A percentile compares a stretch with the other conserved stretches of the same genome.
These are phyloP conservation scores for Troides helena DNA, from an alignment of 2,888 invertebrate species.

Conservation along the genomic window DNA sequence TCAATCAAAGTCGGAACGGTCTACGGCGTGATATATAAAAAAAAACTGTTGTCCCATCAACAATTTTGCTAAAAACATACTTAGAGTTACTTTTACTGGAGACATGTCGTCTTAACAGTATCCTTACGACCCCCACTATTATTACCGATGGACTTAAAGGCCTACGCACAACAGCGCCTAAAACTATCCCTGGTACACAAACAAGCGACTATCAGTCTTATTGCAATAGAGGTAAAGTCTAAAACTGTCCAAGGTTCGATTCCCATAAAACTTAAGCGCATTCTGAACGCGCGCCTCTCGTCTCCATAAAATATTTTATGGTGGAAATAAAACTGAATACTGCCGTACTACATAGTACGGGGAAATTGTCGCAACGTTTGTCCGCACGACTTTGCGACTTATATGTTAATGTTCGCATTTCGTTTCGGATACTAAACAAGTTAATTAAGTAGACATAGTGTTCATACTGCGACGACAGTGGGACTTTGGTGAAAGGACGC, in stretches of 20 bases:
- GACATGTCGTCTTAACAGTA: conserved; percentile 13
- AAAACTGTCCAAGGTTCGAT: conserved; percentile 1
- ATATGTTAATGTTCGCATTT: neutral
- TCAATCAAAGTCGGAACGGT: neutral
- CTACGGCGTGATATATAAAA: neutral
- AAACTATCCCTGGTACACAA: conserved; percentile 8
- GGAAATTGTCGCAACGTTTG: conserved; percentile 21
- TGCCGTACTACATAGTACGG: conserved; percentile 34
- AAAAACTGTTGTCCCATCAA: conserved; percentile 12
- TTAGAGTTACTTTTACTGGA: conserved; percentile 16
- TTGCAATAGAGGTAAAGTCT: neutral
- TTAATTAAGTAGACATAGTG: neutral
- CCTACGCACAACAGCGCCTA: conserved; percentile 24
- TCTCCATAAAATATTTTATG: conserved; percentile 48
- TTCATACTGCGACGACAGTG: neutral
- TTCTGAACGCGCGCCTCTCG: conserved; percentile 40
- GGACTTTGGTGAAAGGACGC: too few species aligned
- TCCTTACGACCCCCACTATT: conserved; percentile 26
- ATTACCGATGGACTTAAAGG: conserved; percentile 29
- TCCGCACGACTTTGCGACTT: conserved; percentile 23
- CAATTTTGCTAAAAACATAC: conserved; percentile 21
- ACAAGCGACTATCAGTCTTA: conserved; percentile 8
- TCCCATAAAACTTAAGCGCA: conserved; percentile 37
- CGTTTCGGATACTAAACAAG: neutral
- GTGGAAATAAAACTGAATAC: conserved; percentile 45